phyloP scores from a whole-genome alignment of 2,113 vertebrate genomes.

The Strix aluco region DNA sequence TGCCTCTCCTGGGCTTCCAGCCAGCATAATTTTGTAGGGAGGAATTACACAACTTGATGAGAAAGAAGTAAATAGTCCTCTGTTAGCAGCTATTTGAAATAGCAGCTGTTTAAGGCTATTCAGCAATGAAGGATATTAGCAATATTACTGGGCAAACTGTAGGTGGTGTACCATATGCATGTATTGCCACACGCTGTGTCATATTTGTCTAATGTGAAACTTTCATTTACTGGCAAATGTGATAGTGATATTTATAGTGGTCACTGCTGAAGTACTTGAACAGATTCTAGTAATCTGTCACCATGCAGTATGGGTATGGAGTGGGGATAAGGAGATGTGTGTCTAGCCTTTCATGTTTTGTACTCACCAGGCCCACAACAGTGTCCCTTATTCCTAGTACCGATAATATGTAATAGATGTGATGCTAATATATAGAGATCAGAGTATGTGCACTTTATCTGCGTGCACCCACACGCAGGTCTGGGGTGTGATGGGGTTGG shows the following conservation, averaged over 20 bases:
- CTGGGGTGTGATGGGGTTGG: background rate
- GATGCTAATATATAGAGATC: background rate
- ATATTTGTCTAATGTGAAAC: background rate
- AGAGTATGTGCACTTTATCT: background rate
- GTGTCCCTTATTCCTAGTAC: background rate
- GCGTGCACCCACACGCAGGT: too few species aligned
- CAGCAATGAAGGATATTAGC: background rate
- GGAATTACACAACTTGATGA: constrained; percentile 42
- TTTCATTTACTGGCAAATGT: background rate
- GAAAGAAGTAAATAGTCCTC: constrained; percentile 41
- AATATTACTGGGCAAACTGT: background rate
- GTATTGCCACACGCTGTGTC: background rate
- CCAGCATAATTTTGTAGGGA: constrained; percentile 46
- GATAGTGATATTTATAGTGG: background rate
- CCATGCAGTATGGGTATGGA: background rate
- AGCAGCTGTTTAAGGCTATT: constrained; percentile 40
- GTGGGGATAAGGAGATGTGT: background rate
- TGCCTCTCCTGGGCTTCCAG: constrained; percentile 38
- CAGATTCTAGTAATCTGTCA: background rate
- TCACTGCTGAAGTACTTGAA: background rate
- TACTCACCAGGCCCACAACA: background rate
- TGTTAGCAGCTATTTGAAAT: constrained; percentile 48
- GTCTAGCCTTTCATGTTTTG: background rate
- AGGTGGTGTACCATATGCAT: constrained; percentile 30
- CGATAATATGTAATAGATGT: rapidly evolving